Conservation (phyloP, 2,113 vertebrate species). For the Motacilla tschutschensis region DNA sequence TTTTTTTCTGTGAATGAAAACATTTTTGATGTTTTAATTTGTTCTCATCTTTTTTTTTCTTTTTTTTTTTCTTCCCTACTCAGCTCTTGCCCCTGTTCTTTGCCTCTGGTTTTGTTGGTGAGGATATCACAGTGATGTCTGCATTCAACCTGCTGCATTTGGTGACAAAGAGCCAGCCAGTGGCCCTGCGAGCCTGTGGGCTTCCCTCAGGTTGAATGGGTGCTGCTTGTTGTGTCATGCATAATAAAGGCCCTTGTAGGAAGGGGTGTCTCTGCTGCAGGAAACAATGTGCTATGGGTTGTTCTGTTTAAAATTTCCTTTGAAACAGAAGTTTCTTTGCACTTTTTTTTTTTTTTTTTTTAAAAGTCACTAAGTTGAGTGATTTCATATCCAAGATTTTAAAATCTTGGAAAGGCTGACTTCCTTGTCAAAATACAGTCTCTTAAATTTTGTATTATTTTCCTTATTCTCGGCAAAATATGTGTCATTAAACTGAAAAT, state of each 20-base stretch:
- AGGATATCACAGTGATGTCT: conserved; percentile 92
- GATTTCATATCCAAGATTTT: not conserved
- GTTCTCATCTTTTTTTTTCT: conserved; percentile 57
- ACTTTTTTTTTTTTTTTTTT: not conserved
- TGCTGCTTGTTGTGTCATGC: conserved; percentile 83
- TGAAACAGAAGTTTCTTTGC: conserved; percentile 41
- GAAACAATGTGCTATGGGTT: conserved; percentile 57
- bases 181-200: conserved; percentile 92
- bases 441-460: conserved; percentile 16
- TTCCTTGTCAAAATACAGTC: not conserved
- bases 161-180: conserved; percentile 97
- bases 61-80: conserved; percentile 75
- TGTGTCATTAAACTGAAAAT: conserved; percentile 12
- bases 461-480: not conserved
- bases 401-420: conserved; percentile 23
- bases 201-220: conserved; percentile 96
- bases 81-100: conserved; percentile 82
- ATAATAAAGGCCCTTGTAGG: conserved; percentile 69
- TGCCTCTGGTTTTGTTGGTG: conserved; percentile 81
- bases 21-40: conserved; percentile 73
- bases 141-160: conserved; percentile 99
- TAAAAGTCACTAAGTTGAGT: conserved; percentile 7
- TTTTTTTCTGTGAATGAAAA: conserved; percentile 62
- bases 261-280: conserved; percentile 79
- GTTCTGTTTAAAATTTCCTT: conserved; percentile 47